Evolutionary conservation across 2,113 vertebrate genomes (phyloP).

Genomic region (Myrmecobius fasciatus): DNA sequence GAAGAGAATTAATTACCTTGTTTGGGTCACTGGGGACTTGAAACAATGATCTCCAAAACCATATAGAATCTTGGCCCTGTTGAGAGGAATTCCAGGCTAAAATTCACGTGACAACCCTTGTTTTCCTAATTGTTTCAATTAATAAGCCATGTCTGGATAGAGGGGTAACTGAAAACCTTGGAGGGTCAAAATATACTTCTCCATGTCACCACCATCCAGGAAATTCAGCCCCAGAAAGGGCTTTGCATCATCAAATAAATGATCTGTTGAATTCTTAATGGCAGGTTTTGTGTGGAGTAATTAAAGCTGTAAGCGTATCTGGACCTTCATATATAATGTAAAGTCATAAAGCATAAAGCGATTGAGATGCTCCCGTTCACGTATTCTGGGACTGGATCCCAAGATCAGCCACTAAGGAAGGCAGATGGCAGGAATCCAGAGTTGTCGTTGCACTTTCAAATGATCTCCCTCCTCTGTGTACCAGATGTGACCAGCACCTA

Average conservation of each 20-base stretch:
- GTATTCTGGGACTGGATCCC: slow-evolving; percentile 49
- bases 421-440: not conserved
- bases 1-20: slow-evolving; percentile 60
- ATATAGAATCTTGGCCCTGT: slow-evolving; percentile 48
- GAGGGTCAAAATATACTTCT: slow-evolving; percentile 44
- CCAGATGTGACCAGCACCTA: not conserved
- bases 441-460: slow-evolving; percentile 20
- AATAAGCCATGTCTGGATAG: slow-evolving; percentile 24
- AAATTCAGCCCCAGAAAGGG: slow-evolving; percentile 61
- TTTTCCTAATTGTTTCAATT: slow-evolving; percentile 69
- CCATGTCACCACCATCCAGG: slow-evolving; percentile 52
- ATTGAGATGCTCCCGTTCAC: slow-evolving; percentile 32
- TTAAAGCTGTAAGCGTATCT: slow-evolving; percentile 85
- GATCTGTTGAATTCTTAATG: slow-evolving; percentile 85
- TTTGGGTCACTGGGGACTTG: slow-evolving; percentile 72
- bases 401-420: slow-evolving; percentile 1
- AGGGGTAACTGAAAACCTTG: slow-evolving; percentile 37
- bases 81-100: slow-evolving; percentile 76
- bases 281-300: slow-evolving; percentile 79
- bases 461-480: not conserved
- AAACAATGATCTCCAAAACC: slow-evolving; percentile 63
- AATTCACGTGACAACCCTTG: slow-evolving; percentile 64
- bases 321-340: slow-evolving; percentile 85
- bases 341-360: slow-evolving; percentile 56
- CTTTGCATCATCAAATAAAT: slow-evolving; percentile 76